Conservation (phyloP, 1,140 invertebrate species). For the Chrysomallon squamiferum region DNA sequence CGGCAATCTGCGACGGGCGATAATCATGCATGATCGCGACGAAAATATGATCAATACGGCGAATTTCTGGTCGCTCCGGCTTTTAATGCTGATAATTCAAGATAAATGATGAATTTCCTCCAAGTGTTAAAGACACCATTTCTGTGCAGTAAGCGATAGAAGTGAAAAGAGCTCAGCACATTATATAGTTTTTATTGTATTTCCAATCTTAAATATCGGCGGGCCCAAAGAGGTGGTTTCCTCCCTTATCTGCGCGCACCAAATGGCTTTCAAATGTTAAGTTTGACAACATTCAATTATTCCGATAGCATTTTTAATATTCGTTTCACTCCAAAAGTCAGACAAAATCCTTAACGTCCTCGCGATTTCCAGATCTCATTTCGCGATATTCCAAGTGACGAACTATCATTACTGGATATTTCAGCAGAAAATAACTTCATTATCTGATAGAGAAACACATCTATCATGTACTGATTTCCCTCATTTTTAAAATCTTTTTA, state of each 20-base stretch:
- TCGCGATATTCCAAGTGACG: background rate
- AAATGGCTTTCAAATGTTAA: conserved; percentile 49
- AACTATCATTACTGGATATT: background rate
- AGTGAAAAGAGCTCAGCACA: conserved; percentile 8
- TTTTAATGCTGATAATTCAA: conserved; percentile 27
- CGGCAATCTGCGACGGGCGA: conserved; percentile 22
- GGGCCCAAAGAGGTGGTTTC: conserved; percentile 8
- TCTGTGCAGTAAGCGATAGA: conserved; percentile 19
- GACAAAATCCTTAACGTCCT: background rate
- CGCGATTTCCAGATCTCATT: background rate
- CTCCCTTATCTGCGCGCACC: conserved; percentile 33
- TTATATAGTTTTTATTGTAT: background rate
- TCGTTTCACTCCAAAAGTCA: conserved; percentile 5
- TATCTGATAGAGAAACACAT: background rate
- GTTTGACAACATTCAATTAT: conserved; percentile 24
- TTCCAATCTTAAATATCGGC: conserved; percentile 3
- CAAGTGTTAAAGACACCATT: conserved; percentile 28
- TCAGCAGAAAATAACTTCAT: background rate
- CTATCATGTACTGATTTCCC: no score
- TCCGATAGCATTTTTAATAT: conserved; percentile 8
- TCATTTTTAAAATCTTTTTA: no score
- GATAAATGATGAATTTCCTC: conserved; percentile 34
- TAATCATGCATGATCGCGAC: conserved; percentile 42
- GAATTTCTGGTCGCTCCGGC: conserved; percentile 18
- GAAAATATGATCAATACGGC: conserved; percentile 36